Conservation (phyloP, 2,113 vertebrate species). For the Sebastes schlegelii region DNA sequence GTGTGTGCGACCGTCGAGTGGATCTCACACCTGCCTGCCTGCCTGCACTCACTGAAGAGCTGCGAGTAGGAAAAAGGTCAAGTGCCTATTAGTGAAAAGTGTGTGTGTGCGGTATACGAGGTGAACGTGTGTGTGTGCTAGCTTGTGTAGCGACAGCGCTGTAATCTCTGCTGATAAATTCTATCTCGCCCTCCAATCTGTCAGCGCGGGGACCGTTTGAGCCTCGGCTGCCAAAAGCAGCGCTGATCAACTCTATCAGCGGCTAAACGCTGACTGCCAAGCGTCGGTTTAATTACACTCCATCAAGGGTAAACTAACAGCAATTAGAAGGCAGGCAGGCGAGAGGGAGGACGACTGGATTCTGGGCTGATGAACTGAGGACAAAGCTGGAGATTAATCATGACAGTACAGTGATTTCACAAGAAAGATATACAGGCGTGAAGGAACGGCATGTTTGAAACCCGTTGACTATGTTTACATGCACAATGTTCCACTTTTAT, state of each 20-base stretch:
- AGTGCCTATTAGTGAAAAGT: constrained; percentile 17
- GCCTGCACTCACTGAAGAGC: background rate
- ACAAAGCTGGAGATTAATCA: background rate
- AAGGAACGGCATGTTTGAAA: background rate
- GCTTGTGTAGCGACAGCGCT: background rate
- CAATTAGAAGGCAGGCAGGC: constrained; percentile 28
- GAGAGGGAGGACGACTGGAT: background rate
- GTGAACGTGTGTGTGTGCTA: background rate
- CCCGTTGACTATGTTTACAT: no score
- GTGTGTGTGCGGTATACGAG: background rate
- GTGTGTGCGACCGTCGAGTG: background rate
- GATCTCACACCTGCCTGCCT: background rate
- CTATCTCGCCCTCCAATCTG: constrained; percentile 14
- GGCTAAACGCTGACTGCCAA: constrained; percentile 16
- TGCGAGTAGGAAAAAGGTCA: background rate
- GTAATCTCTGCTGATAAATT: constrained; percentile 14
- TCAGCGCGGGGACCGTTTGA: background rate
- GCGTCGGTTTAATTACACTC: constrained; percentile 48
- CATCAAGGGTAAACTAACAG: constrained; percentile 33
- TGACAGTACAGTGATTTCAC: background rate
- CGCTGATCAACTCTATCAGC: constrained; percentile 46
- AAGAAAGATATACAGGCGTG: background rate
- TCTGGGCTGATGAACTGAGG: constrained; percentile 18
- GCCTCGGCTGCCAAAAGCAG: constrained; percentile 37
- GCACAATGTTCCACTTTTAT: no score